Percentiles rank a stretch among this genome's conserved stretches.
Evolutionary conservation across 2,113 vertebrate species (phyloP).

Genomic region (Calypte anna): DNA sequence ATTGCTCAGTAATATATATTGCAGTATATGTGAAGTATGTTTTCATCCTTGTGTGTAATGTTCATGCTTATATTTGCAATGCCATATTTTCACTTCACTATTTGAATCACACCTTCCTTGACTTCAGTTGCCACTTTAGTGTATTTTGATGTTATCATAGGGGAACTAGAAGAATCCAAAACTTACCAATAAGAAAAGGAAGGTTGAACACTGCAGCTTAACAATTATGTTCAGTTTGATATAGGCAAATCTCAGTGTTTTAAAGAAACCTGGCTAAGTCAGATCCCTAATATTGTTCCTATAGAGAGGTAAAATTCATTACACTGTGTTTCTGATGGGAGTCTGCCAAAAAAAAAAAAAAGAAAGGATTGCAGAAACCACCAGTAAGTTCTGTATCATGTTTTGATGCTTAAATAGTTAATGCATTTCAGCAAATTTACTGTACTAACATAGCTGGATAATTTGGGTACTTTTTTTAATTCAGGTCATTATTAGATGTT

Average conservation of each 20-base stretch:
- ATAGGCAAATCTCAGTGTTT: not conserved
- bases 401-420: conserved; percentile 39
- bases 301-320: not conserved
- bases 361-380: not conserved
- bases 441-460: conserved; percentile 11
- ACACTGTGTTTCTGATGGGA: not conserved
- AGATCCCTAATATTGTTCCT: not conserved
- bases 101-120: not conserved
- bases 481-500: conserved; percentile 40
- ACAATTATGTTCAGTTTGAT: not conserved
- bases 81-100: not conserved
- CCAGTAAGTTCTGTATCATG: not conserved
- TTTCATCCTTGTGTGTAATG: not conserved
- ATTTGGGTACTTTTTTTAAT: conserved; percentile 63
- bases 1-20: not conserved
- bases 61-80: not conserved
- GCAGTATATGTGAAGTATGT: not conserved
- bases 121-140: not conserved
- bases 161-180: not conserved
- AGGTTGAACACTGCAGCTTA: not conserved
- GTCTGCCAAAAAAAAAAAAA: not conserved
- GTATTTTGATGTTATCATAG: not conserved
- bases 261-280: not conserved
- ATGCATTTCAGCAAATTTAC: conserved; percentile 48
- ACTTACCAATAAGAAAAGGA: not conserved